Conservation (phyloP, 2,797 vertebrate species). For the Pyrrhura leucotis region DNA sequence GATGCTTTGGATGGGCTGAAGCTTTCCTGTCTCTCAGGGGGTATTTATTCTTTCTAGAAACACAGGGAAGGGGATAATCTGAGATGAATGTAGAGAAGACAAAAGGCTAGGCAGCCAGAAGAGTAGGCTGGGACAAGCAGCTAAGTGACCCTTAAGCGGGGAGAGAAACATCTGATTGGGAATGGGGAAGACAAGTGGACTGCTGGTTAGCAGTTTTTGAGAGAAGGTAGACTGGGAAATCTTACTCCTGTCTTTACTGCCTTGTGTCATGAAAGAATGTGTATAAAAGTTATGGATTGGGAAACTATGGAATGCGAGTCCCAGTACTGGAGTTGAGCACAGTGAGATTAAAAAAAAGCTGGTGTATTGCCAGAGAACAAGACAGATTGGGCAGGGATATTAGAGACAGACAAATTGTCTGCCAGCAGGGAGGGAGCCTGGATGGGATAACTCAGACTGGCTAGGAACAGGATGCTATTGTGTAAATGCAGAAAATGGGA, state of each 20-base stretch:
- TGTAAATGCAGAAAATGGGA: not conserved
- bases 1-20: not conserved
- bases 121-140: not conserved
- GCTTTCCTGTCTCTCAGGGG: not conserved
- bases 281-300: not conserved
- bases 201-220: not conserved
- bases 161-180: not conserved
- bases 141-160: rapidly evolving
- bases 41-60: not conserved
- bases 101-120: not conserved
- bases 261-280: not conserved
- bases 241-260: not conserved
- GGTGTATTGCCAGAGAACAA: not conserved
- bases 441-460: not conserved
- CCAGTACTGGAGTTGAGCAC: rapidly evolving
- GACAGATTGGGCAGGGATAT: not conserved
- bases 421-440: not conserved
- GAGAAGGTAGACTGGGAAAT: not conserved
- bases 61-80: not conserved
- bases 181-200: not conserved
- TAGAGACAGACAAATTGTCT: not conserved
- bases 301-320: not conserved
- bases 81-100: not conserved
- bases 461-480: not conserved
- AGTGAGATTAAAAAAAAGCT: not conserved